Evolutionary conservation across 2,113 vertebrate species (phyloP).

Genomic region (Odocoileus virginianus): DNA sequence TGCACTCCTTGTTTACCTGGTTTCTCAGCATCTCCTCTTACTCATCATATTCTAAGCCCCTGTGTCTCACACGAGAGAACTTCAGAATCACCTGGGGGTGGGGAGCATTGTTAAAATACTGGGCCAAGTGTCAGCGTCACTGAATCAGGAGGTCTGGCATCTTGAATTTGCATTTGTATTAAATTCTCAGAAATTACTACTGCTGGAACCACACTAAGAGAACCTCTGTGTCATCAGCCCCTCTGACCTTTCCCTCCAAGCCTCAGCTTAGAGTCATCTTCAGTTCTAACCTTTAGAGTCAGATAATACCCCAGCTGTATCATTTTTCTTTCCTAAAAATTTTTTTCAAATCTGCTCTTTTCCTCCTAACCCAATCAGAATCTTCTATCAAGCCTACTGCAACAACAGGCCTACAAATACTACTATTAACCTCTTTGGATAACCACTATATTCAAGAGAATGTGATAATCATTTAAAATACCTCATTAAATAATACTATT

Average conservation of each 20-base stretch:
- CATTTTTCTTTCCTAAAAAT: neutral
- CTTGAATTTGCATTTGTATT: neutral
- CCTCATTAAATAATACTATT: neutral
- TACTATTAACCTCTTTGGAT: neutral
- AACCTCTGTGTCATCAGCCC: neutral
- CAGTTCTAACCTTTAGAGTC: neutral
- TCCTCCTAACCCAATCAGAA: neutral
- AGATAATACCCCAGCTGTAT: neutral
- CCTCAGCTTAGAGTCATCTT: neutral
- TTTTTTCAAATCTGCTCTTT: neutral
- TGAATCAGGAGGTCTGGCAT: neutral
- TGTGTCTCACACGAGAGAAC: fast-evolving
- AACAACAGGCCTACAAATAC: neutral
- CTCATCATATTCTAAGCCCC: neutral
- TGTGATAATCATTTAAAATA: neutral
- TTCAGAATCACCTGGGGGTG: too few relatives aligned
- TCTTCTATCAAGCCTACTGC: neutral
- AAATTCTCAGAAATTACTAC: neutral
- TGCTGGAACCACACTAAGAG: neutral
- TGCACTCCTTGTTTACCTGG: fast-evolving
- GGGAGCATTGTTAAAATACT: neutral
- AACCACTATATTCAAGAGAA: neutral
- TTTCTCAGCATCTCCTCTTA: neutral
- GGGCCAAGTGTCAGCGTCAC: neutral
- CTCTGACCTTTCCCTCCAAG: neutral